Evolutionary conservation across 1,140 invertebrate species (phyloP), one percentile per base, ranked within the genome.

Genomic region (Melipona quadrifasciata): DNA sequence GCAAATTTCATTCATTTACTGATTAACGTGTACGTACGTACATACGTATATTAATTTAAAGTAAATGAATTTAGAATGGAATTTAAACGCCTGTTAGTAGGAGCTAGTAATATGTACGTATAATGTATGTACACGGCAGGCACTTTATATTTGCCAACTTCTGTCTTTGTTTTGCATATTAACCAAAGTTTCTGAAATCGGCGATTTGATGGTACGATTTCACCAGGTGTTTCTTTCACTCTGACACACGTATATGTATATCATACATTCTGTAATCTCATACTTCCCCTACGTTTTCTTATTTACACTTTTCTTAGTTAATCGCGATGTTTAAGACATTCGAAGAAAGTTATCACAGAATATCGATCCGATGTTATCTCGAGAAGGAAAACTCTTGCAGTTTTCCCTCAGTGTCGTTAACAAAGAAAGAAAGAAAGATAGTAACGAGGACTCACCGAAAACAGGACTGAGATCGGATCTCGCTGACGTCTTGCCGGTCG

Each of bases 401-500:
- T 31, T 67, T 47, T 10, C 8, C 10, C 16, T 17, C 19, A 34
- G 10, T 8, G 27, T 21, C 10, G 10, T 34, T 19, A 21, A 4
- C 0, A 34, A 31, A 19, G 0, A 67, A 67, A 34, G 3, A 34
- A 21, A 67, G 31, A 67, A 34, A 24, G 0, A 24, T 31, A 47
- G 19, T n/a, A 84, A 39, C 31, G n/a, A 81, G 53, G 77, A 85
- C 97, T 98, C 95, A 98, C 97, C 97, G 94, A 97, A 98, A 87
- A 98, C 97, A 86, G 97, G 97, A 95, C 97, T 97, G 93, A 97
- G 96, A 93, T 98, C 97, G 89, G 97, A 96, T 93, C 97, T 96
- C 80, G 97, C 95, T 81, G 96, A 96, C 95, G 97, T 95, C 95
- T 98, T 98, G 86, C 95, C 96, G 53, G 93, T 96, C 89, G 91